Evolutionary conservation across 2,113 vertebrate species (phyloP), one percentile per base, ranked within the genome.

Genomic region (Lipophrys pholis): DNA sequence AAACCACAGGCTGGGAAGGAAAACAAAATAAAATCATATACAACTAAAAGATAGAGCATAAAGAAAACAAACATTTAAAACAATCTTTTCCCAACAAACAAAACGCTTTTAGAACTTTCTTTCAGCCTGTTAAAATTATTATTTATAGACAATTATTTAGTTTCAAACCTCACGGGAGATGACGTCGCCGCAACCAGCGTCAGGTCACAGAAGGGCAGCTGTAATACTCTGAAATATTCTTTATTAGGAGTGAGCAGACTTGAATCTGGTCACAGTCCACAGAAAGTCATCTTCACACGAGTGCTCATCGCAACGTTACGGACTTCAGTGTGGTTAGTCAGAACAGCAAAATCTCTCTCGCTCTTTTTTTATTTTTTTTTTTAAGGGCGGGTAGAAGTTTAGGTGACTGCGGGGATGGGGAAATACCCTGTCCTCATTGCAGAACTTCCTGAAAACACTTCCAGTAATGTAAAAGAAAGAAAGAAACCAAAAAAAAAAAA

Each of bases 51-150:
- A 78, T 42, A 35, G 21, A 56, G 7, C 46, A 59, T 39, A 71
- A 80, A 83, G 64, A 73, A 61, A 69, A 84, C 8, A 64, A 78
- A 78, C 53, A 73, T 69, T 73, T 79, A 85, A 84, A 87, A 89
- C 43, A 0, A 49, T 52, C 43, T 61, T 78, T 78, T 58, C 49
- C 15, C 61, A 49, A 59, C 15, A 6, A 74, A 78, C 60, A 73
- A 81, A 67, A 68, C 45, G 73, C 52, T 53, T 55, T 12, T 36
- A 69, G 76, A 66, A 73, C 66, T 35, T 55, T 52, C 54, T 67
- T 15, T 68, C 62, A 65, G 50, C 77, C 48, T 11, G 38, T 72
- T 82, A 70, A 81, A 43, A 58, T 42, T 52, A 67, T 57, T 60
- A 67, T 58, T 75, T 59, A 61, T 55, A 50, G 66, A 45, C 11